Percentiles rank a stretch among this genome's conserved stretches.
These are phyloP conservation scores for Odontamblyopus lacepedii DNA, from an alignment of 2,797 vertebrate species.

Conservation along the genomic window DNA sequence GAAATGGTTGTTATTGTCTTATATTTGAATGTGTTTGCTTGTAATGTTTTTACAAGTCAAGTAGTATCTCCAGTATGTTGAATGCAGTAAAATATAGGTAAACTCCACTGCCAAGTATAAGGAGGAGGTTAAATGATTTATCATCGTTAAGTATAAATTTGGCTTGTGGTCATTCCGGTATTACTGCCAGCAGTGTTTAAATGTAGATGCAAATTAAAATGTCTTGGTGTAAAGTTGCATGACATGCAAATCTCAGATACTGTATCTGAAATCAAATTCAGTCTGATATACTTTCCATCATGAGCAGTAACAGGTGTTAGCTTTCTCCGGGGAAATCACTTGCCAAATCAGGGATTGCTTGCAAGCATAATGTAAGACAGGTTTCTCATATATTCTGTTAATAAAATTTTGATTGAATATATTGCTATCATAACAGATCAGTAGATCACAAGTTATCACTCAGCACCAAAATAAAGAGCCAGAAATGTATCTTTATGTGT, in stretches of 20 bases:
- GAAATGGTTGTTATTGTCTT: too few species aligned
- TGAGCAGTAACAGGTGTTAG: constrained; percentile 21
- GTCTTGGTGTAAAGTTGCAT: constrained; percentile 60
- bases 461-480: neutral
- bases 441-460: neutral
- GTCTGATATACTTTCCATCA: constrained; percentile 32
- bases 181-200: constrained; percentile 42
- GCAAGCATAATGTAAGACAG: constrained; percentile 15
- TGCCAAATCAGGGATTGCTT: constrained; percentile 24
- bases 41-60: neutral
- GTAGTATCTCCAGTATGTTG: neutral
- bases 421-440: neutral
- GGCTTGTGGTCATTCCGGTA: constrained; percentile 25
- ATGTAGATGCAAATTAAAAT: constrained; percentile 64
- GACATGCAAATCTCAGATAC: constrained; percentile 26
- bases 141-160: constrained; percentile 10
- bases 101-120: constrained; percentile 7
- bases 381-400: neutral
- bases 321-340: constrained; percentile 32
- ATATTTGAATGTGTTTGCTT: neutral
- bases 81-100: constrained; percentile 13
- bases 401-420: neutral
- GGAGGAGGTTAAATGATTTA: constrained; percentile 1
- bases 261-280: constrained; percentile 40
- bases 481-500: neutral